A percentile compares a stretch with the other conserved stretches of the same genome.
Evolutionary conservation across 1,140 invertebrate species (phyloP).

Genomic region (Danaus melanippus): DNA sequence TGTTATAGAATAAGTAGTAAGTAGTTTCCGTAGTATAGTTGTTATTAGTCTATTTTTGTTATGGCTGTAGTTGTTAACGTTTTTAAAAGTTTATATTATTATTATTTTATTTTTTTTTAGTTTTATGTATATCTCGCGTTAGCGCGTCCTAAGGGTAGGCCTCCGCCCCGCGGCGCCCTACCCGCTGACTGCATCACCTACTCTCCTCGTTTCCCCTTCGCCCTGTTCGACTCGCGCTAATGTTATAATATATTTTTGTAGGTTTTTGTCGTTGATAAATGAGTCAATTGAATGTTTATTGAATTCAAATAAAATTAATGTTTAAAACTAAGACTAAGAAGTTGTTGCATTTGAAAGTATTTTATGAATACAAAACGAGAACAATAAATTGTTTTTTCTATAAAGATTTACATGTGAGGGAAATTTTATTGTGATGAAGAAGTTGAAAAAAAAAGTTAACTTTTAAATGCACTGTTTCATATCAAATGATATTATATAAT

Average conservation of each 20-base stretch:
- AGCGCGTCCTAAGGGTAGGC: slow-evolving; percentile 40
- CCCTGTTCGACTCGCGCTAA: slow-evolving; percentile 62
- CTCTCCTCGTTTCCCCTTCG: slow-evolving; percentile 35
- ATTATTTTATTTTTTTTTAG: slow-evolving; percentile 36
- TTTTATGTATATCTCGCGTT: slow-evolving; percentile 45
- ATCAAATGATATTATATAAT: slow-evolving; percentile 51
- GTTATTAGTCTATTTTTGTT: slow-evolving; percentile 70
- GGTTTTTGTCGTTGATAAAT: slow-evolving; percentile 70
- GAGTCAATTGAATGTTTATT: slow-evolving; percentile 71
- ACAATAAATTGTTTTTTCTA: slow-evolving; percentile 70
- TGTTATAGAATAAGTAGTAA: slow-evolving; percentile 59
- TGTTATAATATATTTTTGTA: slow-evolving; percentile 71
- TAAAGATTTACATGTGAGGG: slow-evolving; percentile 67
- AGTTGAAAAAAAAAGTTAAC: slow-evolving; percentile 23
- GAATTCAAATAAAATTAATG: slow-evolving; percentile 66
- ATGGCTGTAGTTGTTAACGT: slow-evolving; percentile 70
- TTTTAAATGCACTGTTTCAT: slow-evolving; percentile 48
- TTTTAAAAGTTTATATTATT: slow-evolving; percentile 68
- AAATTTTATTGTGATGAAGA: slow-evolving; percentile 42
- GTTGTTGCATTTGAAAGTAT: slow-evolving; percentile 72
- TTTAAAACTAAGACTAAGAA: slow-evolving; percentile 68
- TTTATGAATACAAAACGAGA: slow-evolving; percentile 69
- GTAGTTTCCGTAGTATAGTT: slow-evolving; percentile 67
- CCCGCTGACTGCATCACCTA: slow-evolving; percentile 35
- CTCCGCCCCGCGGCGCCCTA: slow-evolving; percentile 14